Conservation (phyloP, 2,113 vertebrate genomes). For the Nothobranchius furzeri region DNA sequence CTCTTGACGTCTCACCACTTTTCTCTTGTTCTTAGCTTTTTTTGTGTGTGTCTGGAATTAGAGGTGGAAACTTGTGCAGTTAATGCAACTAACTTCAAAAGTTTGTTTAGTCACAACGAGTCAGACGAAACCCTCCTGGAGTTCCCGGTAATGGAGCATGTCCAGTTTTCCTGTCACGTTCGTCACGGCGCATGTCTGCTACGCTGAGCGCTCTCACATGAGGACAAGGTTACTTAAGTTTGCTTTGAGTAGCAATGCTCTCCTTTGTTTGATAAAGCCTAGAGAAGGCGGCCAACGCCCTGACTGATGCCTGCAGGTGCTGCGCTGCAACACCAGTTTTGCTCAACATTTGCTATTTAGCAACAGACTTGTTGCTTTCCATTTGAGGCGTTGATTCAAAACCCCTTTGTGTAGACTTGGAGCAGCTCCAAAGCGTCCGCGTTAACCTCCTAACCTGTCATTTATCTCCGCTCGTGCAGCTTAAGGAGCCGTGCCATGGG, state of each 20-base stretch:
- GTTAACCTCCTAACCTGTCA: slow-evolving; percentile 10
- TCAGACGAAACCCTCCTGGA: not conserved
- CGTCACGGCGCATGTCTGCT: slow-evolving; percentile 8
- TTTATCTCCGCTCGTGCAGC: slow-evolving; percentile 10
- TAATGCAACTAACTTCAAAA: not conserved
- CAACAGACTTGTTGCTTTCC: slow-evolving; percentile 3
- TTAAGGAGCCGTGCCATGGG: slow-evolving; percentile 17
- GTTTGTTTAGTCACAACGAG: not conserved
- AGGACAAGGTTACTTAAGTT: slow-evolving; percentile 48
- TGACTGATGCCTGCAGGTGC: slow-evolving; percentile 62
- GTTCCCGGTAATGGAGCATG: slow-evolving; percentile 9
- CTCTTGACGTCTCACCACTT: not conserved
- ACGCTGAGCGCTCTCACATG: slow-evolving; percentile 8
- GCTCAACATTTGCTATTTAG: slow-evolving; percentile 39
- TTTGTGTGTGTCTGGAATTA: no score
- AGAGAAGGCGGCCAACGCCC: slow-evolving; percentile 66
- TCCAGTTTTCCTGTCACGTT: slow-evolving; percentile 26
- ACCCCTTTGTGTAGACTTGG: not conserved
- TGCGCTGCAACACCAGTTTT: slow-evolving; percentile 45
- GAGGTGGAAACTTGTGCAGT: not conserved
- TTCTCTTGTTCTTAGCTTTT: not conserved
- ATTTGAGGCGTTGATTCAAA: slow-evolving; percentile 24
- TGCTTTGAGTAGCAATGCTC: slow-evolving; percentile 33
- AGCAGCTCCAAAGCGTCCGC: slow-evolving; percentile 5
- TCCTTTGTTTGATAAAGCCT: slow-evolving; percentile 66